A percentile compares a stretch with the other conserved stretches of the same genome.
Evolutionary conservation across 2,797 vertebrate genomes (phyloP).

Genomic region (Phrynocephalus forsythii): DNA sequence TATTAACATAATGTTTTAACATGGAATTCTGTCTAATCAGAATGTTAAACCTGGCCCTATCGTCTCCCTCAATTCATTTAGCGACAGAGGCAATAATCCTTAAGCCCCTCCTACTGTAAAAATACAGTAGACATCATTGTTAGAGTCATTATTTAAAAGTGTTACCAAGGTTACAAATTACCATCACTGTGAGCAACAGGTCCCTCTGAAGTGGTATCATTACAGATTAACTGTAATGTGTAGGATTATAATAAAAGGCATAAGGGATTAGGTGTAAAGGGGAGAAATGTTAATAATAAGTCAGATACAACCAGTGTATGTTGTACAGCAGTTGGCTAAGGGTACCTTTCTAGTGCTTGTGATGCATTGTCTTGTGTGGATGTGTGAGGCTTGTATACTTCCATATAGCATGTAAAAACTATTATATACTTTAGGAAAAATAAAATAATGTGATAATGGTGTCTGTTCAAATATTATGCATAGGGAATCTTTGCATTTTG

Average conservation of each 20-base stretch:
- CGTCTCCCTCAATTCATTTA: constrained; percentile 63
- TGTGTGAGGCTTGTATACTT: constrained; percentile 41
- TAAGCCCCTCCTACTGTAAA: constrained; percentile 75
- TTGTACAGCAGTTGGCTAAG: constrained; percentile 9
- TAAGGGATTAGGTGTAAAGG: constrained; percentile 73
- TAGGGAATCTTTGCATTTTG: not conserved
- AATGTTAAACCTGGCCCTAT: constrained; percentile 35
- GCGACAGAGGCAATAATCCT: constrained; percentile 55
- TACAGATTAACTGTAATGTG: constrained; percentile 81
- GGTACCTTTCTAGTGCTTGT: not conserved
- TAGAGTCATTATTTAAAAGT: constrained; percentile 93
- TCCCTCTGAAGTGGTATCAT: constrained; percentile 90
- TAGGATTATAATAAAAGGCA: constrained; percentile 78
- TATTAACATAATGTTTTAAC: constrained; percentile 2
- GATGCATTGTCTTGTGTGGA: not conserved
- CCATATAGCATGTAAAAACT: constrained; percentile 19
- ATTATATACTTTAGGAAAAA: constrained; percentile 16
- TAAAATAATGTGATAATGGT: constrained; percentile 11
- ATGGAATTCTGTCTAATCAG: not conserved
- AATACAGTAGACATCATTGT: constrained; percentile 86
- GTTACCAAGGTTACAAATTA: constrained; percentile 99
- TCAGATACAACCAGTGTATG: constrained; percentile 46
- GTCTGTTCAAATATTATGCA: constrained; percentile 26
- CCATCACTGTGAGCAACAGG: constrained; percentile 92
- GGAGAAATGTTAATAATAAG: constrained; percentile 66